Percentiles rank a stretch among this genome's conserved stretches.
Conservation (phyloP, 2,113 vertebrate species). For the Epinephelus lanceolatus region DNA sequence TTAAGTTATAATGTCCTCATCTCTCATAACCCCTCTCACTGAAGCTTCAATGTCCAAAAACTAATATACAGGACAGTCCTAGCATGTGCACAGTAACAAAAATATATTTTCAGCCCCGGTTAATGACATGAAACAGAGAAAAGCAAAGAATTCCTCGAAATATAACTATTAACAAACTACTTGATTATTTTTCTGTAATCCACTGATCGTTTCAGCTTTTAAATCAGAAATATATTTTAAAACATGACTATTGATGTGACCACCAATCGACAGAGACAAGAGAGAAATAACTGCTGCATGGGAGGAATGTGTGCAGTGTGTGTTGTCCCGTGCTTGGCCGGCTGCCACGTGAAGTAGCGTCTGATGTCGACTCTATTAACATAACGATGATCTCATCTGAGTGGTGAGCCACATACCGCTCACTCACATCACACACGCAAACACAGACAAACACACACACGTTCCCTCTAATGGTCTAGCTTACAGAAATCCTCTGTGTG, state of each 20-base stretch:
- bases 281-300: slow-evolving; percentile 13
- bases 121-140: not conserved
- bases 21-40: too few relatives aligned
- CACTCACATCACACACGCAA: slow-evolving; percentile 8
- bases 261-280: not conserved
- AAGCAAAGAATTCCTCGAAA: not conserved
- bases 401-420: slow-evolving; percentile 47
- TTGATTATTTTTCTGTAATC: too few relatives aligned
- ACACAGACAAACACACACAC: not conserved
- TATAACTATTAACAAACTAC: too few relatives aligned
- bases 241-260: not conserved
- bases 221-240: not conserved
- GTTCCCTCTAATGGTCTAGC: slow-evolving; percentile 3
- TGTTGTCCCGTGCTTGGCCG: slow-evolving; percentile 31
- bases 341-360: slow-evolving; percentile 51
- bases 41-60: too few relatives aligned
- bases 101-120: too few relatives aligned
- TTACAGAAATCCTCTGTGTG: slow-evolving; percentile 12
- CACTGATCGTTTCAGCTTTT: not conserved
- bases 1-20: too few relatives aligned
- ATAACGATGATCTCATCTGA: slow-evolving; percentile 71
- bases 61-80: too few relatives aligned
- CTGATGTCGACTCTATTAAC: slow-evolving; percentile 65
- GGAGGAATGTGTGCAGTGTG: slow-evolving; percentile 43
- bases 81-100: too few relatives aligned